Evolutionary conservation across 2,888 invertebrate genomes (phyloP).

Genomic region (Galeruca laticollis): DNA sequence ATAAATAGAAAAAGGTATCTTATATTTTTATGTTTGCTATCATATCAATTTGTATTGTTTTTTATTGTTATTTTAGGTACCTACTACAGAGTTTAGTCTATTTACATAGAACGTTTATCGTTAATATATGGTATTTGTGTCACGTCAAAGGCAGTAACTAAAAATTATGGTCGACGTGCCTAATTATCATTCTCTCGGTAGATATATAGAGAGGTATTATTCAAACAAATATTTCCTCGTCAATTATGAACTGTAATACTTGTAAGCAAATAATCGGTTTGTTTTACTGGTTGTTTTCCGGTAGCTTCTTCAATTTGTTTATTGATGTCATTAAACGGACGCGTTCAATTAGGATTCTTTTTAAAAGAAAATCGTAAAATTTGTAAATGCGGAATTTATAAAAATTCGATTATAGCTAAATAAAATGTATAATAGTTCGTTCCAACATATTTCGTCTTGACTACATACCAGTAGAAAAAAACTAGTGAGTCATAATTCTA

Average conservation of each 20-base stretch:
- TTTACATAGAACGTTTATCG: slow-evolving; percentile 11
- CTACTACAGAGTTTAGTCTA: background rate
- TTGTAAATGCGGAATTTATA: too few relatives aligned
- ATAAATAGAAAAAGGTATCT: slow-evolving; percentile 26
- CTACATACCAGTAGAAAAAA: too few relatives aligned
- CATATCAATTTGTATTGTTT: slow-evolving; percentile 14
- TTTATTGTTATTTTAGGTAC: slow-evolving; percentile 8
- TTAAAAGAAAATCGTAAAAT: too few relatives aligned
- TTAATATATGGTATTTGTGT: slow-evolving; percentile 8
- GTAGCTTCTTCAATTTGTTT: background rate
- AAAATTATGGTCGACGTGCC: slow-evolving; percentile 8
- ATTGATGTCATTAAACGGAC: background rate
- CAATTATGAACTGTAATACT: background rate
- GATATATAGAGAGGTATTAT: background rate
- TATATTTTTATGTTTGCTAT: slow-evolving; percentile 13
- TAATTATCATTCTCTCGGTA: slow-evolving; percentile 6
- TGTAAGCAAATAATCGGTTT: background rate
- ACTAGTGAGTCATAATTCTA: too few relatives aligned
- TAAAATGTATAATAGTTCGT: too few relatives aligned
- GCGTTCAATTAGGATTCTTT: too few relatives aligned
- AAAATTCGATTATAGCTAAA: too few relatives aligned
- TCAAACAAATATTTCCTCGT: slow-evolving; percentile 11
- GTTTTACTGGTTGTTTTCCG: slow-evolving; percentile 1
- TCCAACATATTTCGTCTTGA: too few relatives aligned
- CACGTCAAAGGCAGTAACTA: background rate